Base-by-base conservation (phyloP, 2,888 invertebrate species). In the Papilio gigon region DNA sequence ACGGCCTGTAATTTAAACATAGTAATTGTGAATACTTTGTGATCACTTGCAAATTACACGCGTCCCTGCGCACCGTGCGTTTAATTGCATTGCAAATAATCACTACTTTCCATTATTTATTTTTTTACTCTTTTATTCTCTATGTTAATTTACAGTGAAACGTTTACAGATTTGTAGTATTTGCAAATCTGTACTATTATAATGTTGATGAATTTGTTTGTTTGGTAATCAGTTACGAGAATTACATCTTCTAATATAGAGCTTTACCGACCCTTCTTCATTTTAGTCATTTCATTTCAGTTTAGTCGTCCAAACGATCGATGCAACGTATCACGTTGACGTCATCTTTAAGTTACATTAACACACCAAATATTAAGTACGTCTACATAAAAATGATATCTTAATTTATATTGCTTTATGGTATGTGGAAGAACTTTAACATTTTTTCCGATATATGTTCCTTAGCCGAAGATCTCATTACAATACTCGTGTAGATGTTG, bases 371-470 rank as follows among this genome's bases (percentile, higher is more conserved):
- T 30, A 30, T 56, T 56, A 69, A 68, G 71, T 62, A 72, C 62
- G 65, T 71, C 42, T 63, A 71, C 69, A 70, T 72, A 74, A 20
- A 66, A 68, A 72, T 76, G 75, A 74, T 77, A 77, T 76, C 84
- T 80, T 81, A 85, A 76, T 53, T 53, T 30, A 17, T 89, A 89
- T 90, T 89, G 89, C 90, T 90, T 88, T 78, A 33, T 35, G 77
- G 72, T 77, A 64, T 78, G 84, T 82, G 82, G 84, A 85, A 86
- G 84, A 83, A 61, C 69, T 53, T 27, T 27, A n/a, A 30, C 37
- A 72, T 50, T 64, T 56, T n/a, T 71, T 64, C 42, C 42, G 42
- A 42, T 42, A 6, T 17, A 42, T n/a, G 17, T 42, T 30, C 9
- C 27, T 27, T 9, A 53, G 8, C 27, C 30, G 30, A 53, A 5